These are phyloP conservation scores for Lysandra bellargus DNA, from an alignment of 2,888 invertebrate species.

Conservation along the genomic window DNA sequence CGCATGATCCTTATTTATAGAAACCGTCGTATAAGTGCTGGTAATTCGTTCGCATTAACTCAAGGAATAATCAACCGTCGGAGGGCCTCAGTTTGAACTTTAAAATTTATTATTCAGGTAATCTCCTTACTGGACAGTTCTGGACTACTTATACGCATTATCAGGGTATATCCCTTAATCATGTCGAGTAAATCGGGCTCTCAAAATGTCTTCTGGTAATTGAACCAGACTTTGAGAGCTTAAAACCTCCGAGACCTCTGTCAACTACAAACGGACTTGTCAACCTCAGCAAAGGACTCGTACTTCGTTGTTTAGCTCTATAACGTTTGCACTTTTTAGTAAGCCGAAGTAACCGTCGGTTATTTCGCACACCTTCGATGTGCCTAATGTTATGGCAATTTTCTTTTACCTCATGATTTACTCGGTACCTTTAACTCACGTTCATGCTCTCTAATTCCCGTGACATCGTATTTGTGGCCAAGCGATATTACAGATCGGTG, in stretches of 20 bases:
- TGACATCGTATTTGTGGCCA: neutral
- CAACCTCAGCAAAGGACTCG: neutral
- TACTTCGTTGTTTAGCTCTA: neutral
- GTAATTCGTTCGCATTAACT: constrained; percentile 31
- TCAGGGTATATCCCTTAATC: constrained; percentile 2
- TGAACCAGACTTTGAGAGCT: neutral
- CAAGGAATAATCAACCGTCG: neutral
- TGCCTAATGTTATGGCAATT: neutral
- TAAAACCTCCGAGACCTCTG: constrained; percentile 8
- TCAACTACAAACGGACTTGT: constrained; percentile 6
- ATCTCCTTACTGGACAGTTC: neutral
- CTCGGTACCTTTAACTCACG: too few relatives aligned
- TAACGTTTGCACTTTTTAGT: neutral
- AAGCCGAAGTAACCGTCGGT: neutral
- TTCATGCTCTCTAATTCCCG: neutral
- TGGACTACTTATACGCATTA: constrained; percentile 16
- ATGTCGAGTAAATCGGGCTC: constrained; percentile 12
- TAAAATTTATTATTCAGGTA: constrained; percentile 7
- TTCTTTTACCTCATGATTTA: too few relatives aligned
- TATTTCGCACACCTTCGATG: neutral
- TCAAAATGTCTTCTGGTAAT: constrained; percentile 10
- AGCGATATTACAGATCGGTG: neutral
- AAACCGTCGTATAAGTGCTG: constrained; percentile 34
- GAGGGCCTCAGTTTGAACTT: neutral
- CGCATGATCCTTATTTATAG: constrained; percentile 45